Base-by-base conservation (phyloP, 1,140 invertebrate species). In the Hypothenemus hampei region DNA sequence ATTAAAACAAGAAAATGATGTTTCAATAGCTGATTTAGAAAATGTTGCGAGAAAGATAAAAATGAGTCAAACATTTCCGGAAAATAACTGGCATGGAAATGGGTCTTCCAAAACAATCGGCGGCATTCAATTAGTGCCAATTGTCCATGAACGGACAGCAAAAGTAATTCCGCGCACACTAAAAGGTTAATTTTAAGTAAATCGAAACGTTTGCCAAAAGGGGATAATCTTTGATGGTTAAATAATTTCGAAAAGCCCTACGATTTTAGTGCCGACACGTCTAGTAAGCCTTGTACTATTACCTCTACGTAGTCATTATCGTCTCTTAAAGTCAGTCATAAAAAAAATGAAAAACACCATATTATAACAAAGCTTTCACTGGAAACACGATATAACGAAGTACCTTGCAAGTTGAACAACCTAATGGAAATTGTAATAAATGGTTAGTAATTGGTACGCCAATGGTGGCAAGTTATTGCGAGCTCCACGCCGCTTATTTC, bases 401-500 rank as follows among this genome's bases (percentile, higher is more conserved):
- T n/a, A n/a, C n/a, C n/a, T n/a, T n/a, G n/a, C n/a, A n/a, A n/a
- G n/a, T n/a, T n/a, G n/a, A n/a, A n/a, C n/a, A n/a, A n/a, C n/a
- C n/a, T n/a, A n/a, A n/a, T n/a, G n/a, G n/a, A n/a, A n/a, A n/a
- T n/a, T n/a, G n/a, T n/a, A n/a, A n/a, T n/a, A n/a, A n/a, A n/a
- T n/a, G n/a, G n/a, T n/a, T n/a, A 36, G 15, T 13, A 36, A 11
- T 15, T 36, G 8, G 19, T 23, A 36, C 46, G 46, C 46, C 31
- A 36, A 10, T 51, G 49, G 8, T 23, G 19, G 31, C 49, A 49
- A 57, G 33, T 57, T 49, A 57, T 57, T 57, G 54, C 49, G 46
- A 39, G 33, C 45, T 20, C 47, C 33, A 20, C 7, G 47, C 33
- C 47, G 54, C 46, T 57, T 57, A 57, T 57, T 57, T 57, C 45